phyloP scores from a whole-genome alignment of 1,140 invertebrate species.

The Amyelois transitella region DNA sequence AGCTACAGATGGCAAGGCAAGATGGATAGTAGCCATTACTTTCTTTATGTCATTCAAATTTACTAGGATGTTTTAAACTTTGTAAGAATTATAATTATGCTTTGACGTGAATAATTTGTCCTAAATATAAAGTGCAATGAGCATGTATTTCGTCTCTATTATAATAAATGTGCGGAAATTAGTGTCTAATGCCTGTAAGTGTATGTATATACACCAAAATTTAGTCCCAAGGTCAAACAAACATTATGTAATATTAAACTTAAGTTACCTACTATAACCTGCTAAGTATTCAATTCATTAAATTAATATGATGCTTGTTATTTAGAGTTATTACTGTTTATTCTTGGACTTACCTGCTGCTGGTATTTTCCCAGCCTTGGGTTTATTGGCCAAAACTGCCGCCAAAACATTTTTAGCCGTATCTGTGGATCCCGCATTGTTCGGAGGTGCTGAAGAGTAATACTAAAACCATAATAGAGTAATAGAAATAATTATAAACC shows the following conservation, averaged over 20 bases:
- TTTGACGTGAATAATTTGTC: no score
- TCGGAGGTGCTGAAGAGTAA: conserved; percentile 43
- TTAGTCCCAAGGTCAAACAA: conserved; percentile 20
- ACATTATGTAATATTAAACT: conserved; percentile 20
- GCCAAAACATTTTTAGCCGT: conserved; percentile 69
- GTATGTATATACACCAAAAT: not conserved
- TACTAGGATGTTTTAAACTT: no score
- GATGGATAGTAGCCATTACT: no score
- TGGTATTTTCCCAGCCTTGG: conserved; percentile 69
- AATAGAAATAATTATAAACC: conserved; percentile 7
- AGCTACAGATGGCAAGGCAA: no score
- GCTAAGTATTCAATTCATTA: not conserved
- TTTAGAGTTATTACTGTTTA: conserved; percentile 1
- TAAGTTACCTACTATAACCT: not conserved
- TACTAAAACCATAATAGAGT: conserved; percentile 34
- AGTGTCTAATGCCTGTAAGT: not conserved
- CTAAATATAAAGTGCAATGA: no score
- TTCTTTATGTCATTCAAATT: no score
- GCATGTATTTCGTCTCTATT: no score
- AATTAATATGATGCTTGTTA: no score
- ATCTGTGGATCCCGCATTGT: conserved; percentile 34
- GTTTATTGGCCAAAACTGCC: conserved; percentile 66
- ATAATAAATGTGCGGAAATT: no score
- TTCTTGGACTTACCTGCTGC: conserved; percentile 57
- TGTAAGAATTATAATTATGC: no score